Conservation (phyloP, 2,888 invertebrate species). For the Erebia ligea region DNA sequence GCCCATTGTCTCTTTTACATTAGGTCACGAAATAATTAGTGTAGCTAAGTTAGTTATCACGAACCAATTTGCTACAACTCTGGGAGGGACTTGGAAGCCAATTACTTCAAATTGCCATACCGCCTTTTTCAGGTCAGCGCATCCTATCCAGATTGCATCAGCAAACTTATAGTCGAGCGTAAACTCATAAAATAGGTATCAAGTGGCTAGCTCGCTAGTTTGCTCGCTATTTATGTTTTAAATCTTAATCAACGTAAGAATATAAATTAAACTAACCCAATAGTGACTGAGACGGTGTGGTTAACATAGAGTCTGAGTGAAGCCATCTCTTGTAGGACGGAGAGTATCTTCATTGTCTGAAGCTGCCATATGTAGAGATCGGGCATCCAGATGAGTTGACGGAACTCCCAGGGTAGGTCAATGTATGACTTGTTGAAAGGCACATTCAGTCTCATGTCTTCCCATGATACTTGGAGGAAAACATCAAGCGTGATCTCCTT, state of each 20-base stretch:
- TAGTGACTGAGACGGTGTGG: conserved; percentile 85
- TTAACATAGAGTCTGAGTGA: conserved; percentile 84
- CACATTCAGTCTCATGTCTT: conserved; percentile 77
- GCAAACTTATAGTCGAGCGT: background rate
- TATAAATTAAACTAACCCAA: conserved; percentile 77
- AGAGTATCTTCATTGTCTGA: conserved; percentile 84
- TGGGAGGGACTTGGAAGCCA: background rate
- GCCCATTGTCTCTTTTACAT: too few species aligned
- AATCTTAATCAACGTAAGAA: background rate
- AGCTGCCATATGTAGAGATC: conserved; percentile 86
- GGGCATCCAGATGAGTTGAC: conserved; percentile 84
- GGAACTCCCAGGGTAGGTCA: conserved; percentile 85
- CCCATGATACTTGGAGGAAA: conserved; percentile 86
- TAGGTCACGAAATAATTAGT: too few species aligned
- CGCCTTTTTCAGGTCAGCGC: background rate
- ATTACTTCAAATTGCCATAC: background rate
- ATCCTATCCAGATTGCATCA: background rate
- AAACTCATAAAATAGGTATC: background rate
- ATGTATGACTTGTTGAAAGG: conserved; percentile 75
- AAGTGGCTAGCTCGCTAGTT: background rate
- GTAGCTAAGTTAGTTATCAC: too few species aligned
- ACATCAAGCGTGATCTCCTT: conserved; percentile 86
- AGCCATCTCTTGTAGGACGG: conserved; percentile 85
- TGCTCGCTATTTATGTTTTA: background rate
- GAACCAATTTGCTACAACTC: background rate